Evolutionary conservation across 2,888 invertebrate species (phyloP).

Genomic region (Spilarctia lutea): DNA sequence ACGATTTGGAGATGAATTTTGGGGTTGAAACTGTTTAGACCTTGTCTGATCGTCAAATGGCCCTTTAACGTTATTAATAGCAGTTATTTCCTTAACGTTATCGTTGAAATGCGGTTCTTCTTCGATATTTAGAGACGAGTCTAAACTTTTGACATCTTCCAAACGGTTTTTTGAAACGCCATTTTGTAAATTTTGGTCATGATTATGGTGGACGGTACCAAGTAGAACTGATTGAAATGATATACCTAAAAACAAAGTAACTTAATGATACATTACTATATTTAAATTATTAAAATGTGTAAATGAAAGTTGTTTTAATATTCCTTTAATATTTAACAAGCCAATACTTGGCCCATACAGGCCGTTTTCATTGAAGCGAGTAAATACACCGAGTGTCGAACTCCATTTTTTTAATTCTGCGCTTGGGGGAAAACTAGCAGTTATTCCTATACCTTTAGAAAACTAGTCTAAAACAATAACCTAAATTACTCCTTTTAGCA

Average conservation of each 20-base stretch:
- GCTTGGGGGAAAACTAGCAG: too few relatives aligned
- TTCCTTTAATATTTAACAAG: too few relatives aligned
- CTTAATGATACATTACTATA: background rate
- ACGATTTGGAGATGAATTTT: background rate
- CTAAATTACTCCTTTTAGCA: too few relatives aligned
- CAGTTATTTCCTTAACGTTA: background rate
- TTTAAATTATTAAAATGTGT: too few relatives aligned
- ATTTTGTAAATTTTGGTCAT: background rate
- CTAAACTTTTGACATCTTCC: background rate
- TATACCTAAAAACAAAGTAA: background rate
- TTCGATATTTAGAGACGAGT: constrained; percentile 26
- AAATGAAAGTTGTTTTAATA: too few relatives aligned
- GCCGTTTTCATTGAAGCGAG: too few relatives aligned
- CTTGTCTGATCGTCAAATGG: background rate
- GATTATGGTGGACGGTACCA: background rate
- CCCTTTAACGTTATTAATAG: background rate
- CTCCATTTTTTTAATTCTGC: too few relatives aligned
- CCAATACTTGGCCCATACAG: too few relatives aligned
- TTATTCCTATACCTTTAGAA: too few relatives aligned
- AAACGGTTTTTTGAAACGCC: background rate
- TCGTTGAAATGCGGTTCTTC: constrained; percentile 13
- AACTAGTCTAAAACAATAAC: too few relatives aligned
- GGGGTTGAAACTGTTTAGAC: background rate
- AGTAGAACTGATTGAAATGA: background rate
- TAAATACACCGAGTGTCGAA: too few relatives aligned